Evolutionary conservation across 1,140 invertebrate genomes (phyloP).

Genomic region (Euschistus heros): DNA sequence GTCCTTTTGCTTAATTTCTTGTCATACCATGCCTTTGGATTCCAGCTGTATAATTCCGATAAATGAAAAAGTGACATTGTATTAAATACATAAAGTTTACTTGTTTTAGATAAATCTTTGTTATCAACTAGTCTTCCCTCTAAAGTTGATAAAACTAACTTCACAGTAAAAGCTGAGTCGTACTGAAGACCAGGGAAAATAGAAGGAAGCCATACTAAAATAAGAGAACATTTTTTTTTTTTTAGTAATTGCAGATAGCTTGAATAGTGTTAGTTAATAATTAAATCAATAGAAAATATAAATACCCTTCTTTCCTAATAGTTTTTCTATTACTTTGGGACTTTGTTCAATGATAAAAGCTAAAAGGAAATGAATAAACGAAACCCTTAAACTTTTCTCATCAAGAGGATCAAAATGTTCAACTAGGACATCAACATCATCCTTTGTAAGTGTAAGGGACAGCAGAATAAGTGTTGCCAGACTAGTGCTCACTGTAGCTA

Average conservation of each 20-base stretch:
- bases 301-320: conserved; percentile 3
- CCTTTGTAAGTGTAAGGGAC: not conserved
- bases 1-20: no score
- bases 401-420: not conserved
- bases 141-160: not conserved
- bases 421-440: not conserved
- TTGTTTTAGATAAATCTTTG: not conserved
- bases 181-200: conserved; percentile 8
- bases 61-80: not conserved
- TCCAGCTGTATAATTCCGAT: not conserved
- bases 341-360: not conserved
- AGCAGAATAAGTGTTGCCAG: not conserved
- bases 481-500: not conserved
- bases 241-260: not conserved
- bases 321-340: conserved; percentile 1
- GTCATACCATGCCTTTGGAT: conserved; percentile 1
- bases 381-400: not conserved
- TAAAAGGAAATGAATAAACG: conserved; percentile 5
- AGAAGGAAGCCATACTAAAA: conserved; percentile 3
- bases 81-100: conserved; percentile 7
- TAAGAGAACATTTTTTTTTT: not conserved
- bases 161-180: not conserved
- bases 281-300: not conserved
- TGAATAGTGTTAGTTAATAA: not conserved
- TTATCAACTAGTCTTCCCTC: conserved; percentile 3